phyloP scores from a whole-genome alignment of 2,888 invertebrate genomes.

The Cataglyphis albicans region DNA sequence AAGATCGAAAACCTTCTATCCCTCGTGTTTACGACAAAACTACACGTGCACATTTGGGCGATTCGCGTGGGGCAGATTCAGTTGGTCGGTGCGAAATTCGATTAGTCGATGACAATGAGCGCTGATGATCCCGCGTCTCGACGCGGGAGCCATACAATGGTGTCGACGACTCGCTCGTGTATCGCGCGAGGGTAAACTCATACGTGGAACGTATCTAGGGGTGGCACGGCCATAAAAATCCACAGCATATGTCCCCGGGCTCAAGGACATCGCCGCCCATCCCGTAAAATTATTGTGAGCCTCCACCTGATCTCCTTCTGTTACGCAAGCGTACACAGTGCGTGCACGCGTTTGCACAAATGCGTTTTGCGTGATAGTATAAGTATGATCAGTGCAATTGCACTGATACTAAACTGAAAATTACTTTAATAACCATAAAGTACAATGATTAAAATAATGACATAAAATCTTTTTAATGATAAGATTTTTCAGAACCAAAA shows the following conservation, averaged over 20 bases:
- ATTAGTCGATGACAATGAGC: conserved; percentile 82
- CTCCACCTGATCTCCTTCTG: conserved; percentile 73
- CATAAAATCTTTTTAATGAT: neutral
- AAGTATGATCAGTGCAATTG: neutral
- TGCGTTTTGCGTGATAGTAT: neutral
- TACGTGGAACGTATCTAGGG: conserved; percentile 38
- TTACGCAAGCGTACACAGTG: conserved; percentile 12
- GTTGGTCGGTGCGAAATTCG: conserved; percentile 79
- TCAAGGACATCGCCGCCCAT: conserved; percentile 57
- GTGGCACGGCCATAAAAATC: conserved; percentile 68
- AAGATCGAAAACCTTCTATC: conserved; percentile 7
- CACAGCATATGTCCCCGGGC: conserved; percentile 71
- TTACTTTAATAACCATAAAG: neutral
- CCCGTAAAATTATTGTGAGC: conserved; percentile 66
- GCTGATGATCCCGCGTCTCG: conserved; percentile 81
- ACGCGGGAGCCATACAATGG: conserved; percentile 78
- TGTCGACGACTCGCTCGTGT: conserved; percentile 65
- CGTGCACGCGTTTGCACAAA: neutral
- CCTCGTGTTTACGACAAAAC: conserved; percentile 31
- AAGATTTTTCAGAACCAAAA: neutral
- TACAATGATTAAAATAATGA: neutral
- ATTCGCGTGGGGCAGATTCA: conserved; percentile 72
- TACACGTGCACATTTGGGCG: conserved; percentile 54
- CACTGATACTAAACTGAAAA: neutral
- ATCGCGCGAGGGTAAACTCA: conserved; percentile 54